Evolutionary conservation across 2,113 vertebrate species (phyloP).

Genomic region (Panthera leo): DNA sequence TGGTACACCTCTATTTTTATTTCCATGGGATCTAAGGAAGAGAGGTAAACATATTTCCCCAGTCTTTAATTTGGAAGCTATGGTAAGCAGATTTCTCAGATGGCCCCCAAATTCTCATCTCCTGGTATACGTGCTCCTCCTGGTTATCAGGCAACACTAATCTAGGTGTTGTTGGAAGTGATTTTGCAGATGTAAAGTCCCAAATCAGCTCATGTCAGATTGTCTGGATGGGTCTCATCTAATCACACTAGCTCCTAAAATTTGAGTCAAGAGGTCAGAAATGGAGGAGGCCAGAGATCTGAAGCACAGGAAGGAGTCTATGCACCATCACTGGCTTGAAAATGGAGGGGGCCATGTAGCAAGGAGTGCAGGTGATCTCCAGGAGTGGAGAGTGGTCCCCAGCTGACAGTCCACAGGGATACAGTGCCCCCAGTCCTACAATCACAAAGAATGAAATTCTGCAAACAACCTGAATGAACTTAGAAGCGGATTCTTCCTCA

Average conservation of each 20-base stretch:
- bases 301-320: neutral
- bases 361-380: neutral
- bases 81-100: neutral
- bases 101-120: neutral
- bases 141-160: neutral
- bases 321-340: neutral
- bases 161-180: neutral
- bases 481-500: neutral
- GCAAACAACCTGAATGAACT: neutral
- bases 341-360: neutral
- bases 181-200: neutral
- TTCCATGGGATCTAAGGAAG: neutral
- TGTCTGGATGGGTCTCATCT: neutral
- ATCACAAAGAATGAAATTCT: neutral
- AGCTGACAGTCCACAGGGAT: neutral
- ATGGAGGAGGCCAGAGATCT: neutral
- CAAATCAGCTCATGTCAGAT: neutral
- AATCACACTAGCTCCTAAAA: neutral
- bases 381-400: neutral
- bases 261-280: neutral
- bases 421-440: neutral
- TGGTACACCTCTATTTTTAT: neutral
- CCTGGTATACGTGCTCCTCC: neutral
- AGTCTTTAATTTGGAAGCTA: neutral
- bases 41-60: neutral